Evolutionary conservation across 1,140 invertebrate genomes (phyloP), one percentile per base, ranked within the genome.

Genomic region (Achroia grisella): DNA sequence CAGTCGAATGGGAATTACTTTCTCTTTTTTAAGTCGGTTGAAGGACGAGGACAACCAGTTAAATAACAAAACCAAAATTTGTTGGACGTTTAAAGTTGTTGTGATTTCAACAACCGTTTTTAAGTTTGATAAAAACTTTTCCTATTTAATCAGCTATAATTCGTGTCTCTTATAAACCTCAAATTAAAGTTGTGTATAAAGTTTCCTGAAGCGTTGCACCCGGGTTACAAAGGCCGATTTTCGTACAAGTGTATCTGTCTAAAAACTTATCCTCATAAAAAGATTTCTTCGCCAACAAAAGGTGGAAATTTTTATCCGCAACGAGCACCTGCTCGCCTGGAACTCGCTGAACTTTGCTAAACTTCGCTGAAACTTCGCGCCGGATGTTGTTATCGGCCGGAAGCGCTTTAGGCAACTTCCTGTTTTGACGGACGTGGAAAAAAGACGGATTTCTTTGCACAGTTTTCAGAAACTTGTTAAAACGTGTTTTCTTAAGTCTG

Each of bases 341-440:
- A 62, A 56, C 74, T 56, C 42, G 11, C 23, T 39, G 53, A 76
- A 77, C 53, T 78, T 77, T 11, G n/a, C 42, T 36, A 59, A 78
- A 67, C 51, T 82, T 70, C 40, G 49, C 23, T 12, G 27, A 59
- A 71, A 53, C 52, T 52, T 62, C 45, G 44, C 32, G 48, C 49
- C 68, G 74, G 74, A 81, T 73, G 77, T 71, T 82, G 78, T 82
- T 82, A 82, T 79, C 78, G 72, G 75, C 71, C 78, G 78, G 75
- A 82, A 79, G 70, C 78, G 78, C 78, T 82, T 79, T 76, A 64
- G 78, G 78, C 75, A 62, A 67, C 75, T 76, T 81, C 77, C 77
- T 74, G 75, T 81, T 79, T 71, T 77, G 78, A 77, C 67, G 73
- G 70, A 78, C 66, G 64, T 49, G 52, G 56, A 80, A 72, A 80